Evolutionary conservation across 2,797 vertebrate genomes (phyloP), one percentile per base, ranked within the genome.

Genomic region (Simalia tracyae): DNA sequence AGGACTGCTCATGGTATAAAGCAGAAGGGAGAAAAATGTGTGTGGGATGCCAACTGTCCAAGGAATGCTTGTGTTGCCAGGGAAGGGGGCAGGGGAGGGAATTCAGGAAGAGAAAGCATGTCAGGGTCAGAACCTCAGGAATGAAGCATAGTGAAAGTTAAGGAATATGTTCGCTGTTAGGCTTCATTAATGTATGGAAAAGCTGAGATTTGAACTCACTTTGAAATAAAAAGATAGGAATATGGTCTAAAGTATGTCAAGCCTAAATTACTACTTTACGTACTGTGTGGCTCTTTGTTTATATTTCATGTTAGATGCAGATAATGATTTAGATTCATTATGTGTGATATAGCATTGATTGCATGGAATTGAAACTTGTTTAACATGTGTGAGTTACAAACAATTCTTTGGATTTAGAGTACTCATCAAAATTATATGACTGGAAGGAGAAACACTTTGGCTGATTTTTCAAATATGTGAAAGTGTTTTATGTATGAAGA

Each of bases 121-220:
- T 60, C 7, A 50, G 66, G 84, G 86, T 63, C 31, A 90, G 84
- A 92, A 92, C 68, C 81, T 84, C n/a, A 90, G 50, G 87, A 90
- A 85, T 88, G 85, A 84, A 88, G 59, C 59, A 46, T 72, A 46
- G 60, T 46, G 31, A 84, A 88, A 59, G 56, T 92, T 42, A 72
- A 57, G 56, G 84, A 61, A 46, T 89, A 17, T 60, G 15, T 59
- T 24, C 1, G 15, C 59, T 8, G 14, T 66, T n/a, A 60, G 24
- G 11, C 17, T 87, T 87, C 31, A 22, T 84, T 15, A 84, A 84
- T 46, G 59, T 57, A 57, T 57, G 42, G 59, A 31, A 64, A 36
- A 54, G 4, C 59, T 84, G n/a, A 59, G 46, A 59, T 15, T 5
- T 63, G 42, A 59, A 12, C n/a, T 90, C 28, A 3, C 42, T 46